Evolutionary conservation across 2,888 invertebrate genomes (phyloP).

Genomic region (Linnaemya tessellans): DNA sequence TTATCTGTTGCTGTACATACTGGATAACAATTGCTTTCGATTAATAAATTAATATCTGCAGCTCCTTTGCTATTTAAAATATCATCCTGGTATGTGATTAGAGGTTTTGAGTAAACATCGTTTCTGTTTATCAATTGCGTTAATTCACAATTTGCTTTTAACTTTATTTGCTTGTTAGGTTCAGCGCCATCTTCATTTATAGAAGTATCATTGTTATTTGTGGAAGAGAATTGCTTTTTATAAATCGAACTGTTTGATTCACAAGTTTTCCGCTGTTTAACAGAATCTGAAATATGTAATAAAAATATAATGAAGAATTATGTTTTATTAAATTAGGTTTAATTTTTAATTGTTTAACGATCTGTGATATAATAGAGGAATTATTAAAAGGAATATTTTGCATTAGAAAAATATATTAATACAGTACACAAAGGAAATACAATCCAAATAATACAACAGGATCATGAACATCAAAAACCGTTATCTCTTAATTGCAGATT

Average conservation of each 20-base stretch:
- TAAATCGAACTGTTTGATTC: constrained; percentile 4
- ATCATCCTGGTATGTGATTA: not conserved
- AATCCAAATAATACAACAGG: no score
- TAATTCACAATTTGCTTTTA: not conserved
- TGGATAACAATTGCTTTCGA: not conserved
- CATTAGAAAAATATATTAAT: no score
- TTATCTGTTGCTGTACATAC: not conserved
- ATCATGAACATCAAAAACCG: no score
- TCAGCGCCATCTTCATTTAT: not conserved
- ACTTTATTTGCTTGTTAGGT: not conserved
- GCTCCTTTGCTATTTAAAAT: not conserved
- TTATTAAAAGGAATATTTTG: no score
- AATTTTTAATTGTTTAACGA: not conserved
- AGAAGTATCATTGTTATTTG: not conserved
- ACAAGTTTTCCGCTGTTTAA: not conserved
- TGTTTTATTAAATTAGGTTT: not conserved
- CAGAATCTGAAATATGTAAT: constrained; percentile 37
- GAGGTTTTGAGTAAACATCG: not conserved
- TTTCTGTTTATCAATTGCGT: not conserved
- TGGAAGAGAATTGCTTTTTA: constrained; percentile 3
- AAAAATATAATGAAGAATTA: not conserved
- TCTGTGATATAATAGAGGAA: no score
- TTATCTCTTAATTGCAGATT: no score
- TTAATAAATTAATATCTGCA: not conserved
- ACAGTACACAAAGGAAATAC: no score